phyloP scores from a whole-genome alignment of 1,140 invertebrate species.

The Berghia stephanieae region DNA sequence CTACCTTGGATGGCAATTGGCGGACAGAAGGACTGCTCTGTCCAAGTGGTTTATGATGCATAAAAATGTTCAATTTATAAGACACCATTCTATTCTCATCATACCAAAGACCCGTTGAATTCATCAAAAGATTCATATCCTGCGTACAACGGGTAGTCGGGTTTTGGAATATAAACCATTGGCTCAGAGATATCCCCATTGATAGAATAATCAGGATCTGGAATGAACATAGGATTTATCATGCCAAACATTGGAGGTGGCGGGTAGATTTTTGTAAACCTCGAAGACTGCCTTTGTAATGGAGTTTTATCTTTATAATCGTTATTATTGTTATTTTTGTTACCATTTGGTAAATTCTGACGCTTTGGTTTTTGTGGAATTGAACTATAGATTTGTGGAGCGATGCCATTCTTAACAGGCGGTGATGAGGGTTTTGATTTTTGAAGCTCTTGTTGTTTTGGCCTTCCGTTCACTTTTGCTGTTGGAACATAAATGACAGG shows the following conservation, averaged over 20 bases:
- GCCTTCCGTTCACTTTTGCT: too few species aligned
- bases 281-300: neutral
- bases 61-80: too few species aligned
- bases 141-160: conserved; percentile 14
- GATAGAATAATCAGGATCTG: conserved; percentile 12
- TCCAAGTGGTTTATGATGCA: too few species aligned
- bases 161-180: conserved; percentile 19
- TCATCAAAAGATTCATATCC: conserved; percentile 33
- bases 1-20: too few species aligned
- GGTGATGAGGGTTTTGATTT: too few species aligned
- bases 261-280: conserved; percentile 10
- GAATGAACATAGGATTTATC: neutral
- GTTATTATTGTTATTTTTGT: too few species aligned
- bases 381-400: neutral
- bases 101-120: conserved; percentile 37
- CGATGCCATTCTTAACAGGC: neutral
- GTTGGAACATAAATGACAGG: too few species aligned
- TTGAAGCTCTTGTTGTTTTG: too few species aligned
- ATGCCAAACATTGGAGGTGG: conserved; percentile 15
- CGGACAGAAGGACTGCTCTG: too few species aligned
- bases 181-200: conserved; percentile 7
- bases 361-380: conserved; percentile 20
- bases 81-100: too few species aligned
- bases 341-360: too few species aligned
- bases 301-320: too few species aligned